phyloP scores from a whole-genome alignment of 2,113 vertebrate genomes.

The Oryzias curvinotus region DNA sequence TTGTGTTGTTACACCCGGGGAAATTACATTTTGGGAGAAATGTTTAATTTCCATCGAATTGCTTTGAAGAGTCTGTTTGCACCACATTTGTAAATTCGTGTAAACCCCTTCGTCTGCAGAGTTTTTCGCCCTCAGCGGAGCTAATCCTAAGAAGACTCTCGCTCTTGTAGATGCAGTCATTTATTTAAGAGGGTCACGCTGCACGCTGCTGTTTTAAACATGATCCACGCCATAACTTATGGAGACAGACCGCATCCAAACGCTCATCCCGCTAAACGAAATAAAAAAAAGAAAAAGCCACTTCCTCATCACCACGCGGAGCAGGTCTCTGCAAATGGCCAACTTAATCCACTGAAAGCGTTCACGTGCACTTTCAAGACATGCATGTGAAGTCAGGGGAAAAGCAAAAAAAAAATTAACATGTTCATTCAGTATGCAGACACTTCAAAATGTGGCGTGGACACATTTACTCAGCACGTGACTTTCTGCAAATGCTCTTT shows the following conservation, averaged over 20 bases:
- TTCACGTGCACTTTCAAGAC: constrained; percentile 3
- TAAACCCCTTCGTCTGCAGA: constrained; percentile 13
- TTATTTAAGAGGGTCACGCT: constrained; percentile 65
- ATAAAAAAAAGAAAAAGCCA: constrained; percentile 11
- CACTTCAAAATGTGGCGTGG: background rate
- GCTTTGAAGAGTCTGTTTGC: constrained; percentile 3
- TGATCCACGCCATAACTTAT: constrained; percentile 59
- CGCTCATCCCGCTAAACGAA: constrained; percentile 54
- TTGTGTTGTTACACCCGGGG: no score
- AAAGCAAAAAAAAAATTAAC: constrained; percentile 2
- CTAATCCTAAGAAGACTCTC: constrained; percentile 51
- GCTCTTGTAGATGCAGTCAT: constrained; percentile 48
- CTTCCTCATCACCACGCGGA: constrained; percentile 1
- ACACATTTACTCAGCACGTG: background rate
- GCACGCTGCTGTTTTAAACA: constrained; percentile 68
- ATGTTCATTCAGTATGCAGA: background rate
- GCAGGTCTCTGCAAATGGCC: constrained; percentile 39
- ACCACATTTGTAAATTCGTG: constrained; percentile 3
- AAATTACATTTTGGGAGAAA: no score
- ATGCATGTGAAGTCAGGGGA: background rate
- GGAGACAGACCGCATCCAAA: constrained; percentile 39
- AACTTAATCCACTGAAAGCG: constrained; percentile 9
- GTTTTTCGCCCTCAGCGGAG: constrained; percentile 36
- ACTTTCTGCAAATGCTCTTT: background rate
- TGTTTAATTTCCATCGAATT: background rate